Base-by-base conservation (phyloP, 2,888 invertebrate genomes). In the Leucania comma region DNA sequence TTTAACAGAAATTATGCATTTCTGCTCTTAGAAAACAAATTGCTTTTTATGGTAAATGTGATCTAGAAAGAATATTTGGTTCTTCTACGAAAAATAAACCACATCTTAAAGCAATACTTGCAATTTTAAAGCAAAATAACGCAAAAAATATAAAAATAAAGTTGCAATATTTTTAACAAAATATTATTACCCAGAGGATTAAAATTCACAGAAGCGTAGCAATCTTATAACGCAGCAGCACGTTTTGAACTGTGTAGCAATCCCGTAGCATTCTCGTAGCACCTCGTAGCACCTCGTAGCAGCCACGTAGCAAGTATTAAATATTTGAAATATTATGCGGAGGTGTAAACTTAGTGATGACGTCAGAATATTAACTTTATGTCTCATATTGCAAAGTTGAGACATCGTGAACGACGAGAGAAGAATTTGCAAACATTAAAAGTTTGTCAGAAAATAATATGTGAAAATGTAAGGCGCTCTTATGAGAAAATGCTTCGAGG, bases 381-480 rank as follows among this genome's bases (percentile, higher is more conserved):
- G 42, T 57, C 65, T 75, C 67, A 62, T 72, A 73, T 63, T 51
- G 53, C 75, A 65, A 78, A 75, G 66, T 81, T 77, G 24, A 54
- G 17, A 68, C 60, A 53, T 42, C 29, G 24, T 42, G 38, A 58
- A 69, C 53, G 56, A 60, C 6, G 56, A 50, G 58, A 12, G 46
- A 82, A 71, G 68, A 74, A 71, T 79, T 74, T 66, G n/a, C 68
- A 70, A 83, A 85, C 81, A 75, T 77, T 82, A 65, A 76, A 82
- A 79, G 81, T 75, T 80, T 64, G 17, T 9, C n/a, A 48, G 66
- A 72, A 63, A 74, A 67, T 83, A 71, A 32, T 12, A 32, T 56
- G 58, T 53, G 62, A 35, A 60, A 58, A 62, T 62, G 54, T 12
- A 53, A 58, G 14, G 29, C 42, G 50, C 32, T 46, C 53, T 61